Evolutionary conservation across 1,140 invertebrate species (phyloP), one percentile per base, ranked within the genome.

Genomic region (Drosophila oshimai): DNA sequence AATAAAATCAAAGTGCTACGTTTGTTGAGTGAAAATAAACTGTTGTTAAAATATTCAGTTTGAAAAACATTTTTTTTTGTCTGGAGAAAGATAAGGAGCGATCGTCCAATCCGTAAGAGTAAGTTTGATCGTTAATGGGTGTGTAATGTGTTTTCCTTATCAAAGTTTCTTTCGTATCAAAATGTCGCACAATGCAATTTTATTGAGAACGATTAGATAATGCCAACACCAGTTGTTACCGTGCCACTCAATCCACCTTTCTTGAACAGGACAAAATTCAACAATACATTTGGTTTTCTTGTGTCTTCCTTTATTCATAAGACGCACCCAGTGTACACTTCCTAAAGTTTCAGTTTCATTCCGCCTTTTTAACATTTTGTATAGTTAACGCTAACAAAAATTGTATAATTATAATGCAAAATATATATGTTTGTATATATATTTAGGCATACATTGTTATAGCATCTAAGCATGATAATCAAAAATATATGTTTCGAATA

Each of bases 391-490:
- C 70, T 74, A 74, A 74, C 51, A 69, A 74, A 74, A 75, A 47
- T 47, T 58, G 41, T 57, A 72, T 71, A 72, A 72, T 72, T 58
- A 61, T 74, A 74, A 68, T 67, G 72, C 69, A 76, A 74, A 75
- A 75, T 50, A 75, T 74, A 74, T 57, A 39, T 20, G 42, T 51
- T 62, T 75, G 33, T 70, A 69, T 57, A 79, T 61, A 68, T 39
- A 73, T 67, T 68, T 69, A 57, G 67, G 68, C 83, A 86, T 77
- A 84, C 26, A 57, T 47, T 75, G 54, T 46, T 65, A 65, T 75
- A 75, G 72, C 72, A 51, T 79, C 64, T 79, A 74, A 51, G 53
- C 75, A 78, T 57, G 44, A 49, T 72, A 54, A 77, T 77, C 53
- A 71, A 77, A 81, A 61, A 58, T 83, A 72, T 49, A 18, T 58